Evolutionary conservation across 2,888 invertebrate species (phyloP).

Genomic region (Fabriciana adippe): DNA sequence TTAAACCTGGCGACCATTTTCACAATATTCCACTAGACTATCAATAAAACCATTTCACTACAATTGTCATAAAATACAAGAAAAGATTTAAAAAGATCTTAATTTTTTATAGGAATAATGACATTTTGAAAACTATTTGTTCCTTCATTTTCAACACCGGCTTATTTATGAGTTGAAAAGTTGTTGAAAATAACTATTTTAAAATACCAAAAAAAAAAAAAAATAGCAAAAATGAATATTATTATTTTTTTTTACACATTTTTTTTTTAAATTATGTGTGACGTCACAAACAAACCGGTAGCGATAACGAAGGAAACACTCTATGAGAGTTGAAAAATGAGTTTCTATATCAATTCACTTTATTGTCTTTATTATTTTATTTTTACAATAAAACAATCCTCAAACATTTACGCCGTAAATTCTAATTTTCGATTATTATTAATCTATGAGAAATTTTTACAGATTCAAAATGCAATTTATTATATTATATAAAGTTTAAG

Average conservation of each 20-base stretch:
- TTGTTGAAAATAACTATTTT: not conserved
- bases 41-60: conserved; percentile 11
- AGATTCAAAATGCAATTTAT: conserved; percentile 13
- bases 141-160: not conserved
- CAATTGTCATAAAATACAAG: not conserved
- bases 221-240: not conserved
- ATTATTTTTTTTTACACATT: not conserved
- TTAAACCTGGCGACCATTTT: too few species aligned
- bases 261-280: not conserved
- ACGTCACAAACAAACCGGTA: not conserved
- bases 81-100: conserved; percentile 13
- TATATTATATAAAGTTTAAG: conserved; percentile 14
- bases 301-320: conserved; percentile 2
- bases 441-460: not conserved
- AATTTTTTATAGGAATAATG: not conserved
- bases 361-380: conserved; percentile 32
- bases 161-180: not conserved
- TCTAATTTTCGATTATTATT: conserved; percentile 12
- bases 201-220: not conserved
- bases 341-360: conserved; percentile 33
- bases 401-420: not conserved
- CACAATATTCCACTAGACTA: too few species aligned
- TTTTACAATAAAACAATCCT: conserved; percentile 9
- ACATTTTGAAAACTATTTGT: not conserved
- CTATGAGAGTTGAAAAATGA: conserved; percentile 17